Evolutionary conservation across 2,888 invertebrate genomes (phyloP).

Genomic region (Catonia carolina): DNA sequence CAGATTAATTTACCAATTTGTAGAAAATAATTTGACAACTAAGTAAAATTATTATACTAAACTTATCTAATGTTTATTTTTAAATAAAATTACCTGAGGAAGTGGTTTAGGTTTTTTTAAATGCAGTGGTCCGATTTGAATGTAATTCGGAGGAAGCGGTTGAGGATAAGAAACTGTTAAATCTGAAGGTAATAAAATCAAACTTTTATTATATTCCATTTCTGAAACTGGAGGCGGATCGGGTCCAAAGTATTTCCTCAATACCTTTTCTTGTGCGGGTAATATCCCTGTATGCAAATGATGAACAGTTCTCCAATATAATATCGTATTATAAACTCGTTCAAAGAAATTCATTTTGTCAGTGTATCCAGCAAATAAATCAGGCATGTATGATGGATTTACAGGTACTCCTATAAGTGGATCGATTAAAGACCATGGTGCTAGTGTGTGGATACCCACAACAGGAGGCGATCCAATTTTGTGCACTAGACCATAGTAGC

Average conservation of each 20-base stretch:
- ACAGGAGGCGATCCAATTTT: conserved; percentile 9
- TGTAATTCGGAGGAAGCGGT: not conserved
- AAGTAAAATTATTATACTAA: no score
- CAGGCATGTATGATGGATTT: conserved; percentile 11
- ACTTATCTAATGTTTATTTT: no score
- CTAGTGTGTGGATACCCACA: not conserved
- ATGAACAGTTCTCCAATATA: not conserved
- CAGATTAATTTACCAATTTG: no score
- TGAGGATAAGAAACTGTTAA: not conserved
- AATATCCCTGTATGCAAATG: not conserved
- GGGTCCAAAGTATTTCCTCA: not conserved
- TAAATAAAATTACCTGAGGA: not conserved
- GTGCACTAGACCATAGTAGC: not conserved
- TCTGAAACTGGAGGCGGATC: not conserved
- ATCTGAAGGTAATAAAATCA: not conserved
- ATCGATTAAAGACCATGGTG: not conserved
- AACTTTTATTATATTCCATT: not conserved
- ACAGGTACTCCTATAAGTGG: not conserved
- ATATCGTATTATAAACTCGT: not conserved
- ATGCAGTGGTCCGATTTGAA: not conserved
- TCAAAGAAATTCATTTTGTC: not conserved
- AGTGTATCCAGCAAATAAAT: not conserved
- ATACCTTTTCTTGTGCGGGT: not conserved
- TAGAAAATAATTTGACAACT: no score
- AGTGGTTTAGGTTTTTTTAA: not conserved